A percentile compares a stretch with the other conserved stretches of the same genome.
Evolutionary conservation across 2,797 vertebrate genomes (phyloP).

Genomic region (Toxotes lorentzi): DNA sequence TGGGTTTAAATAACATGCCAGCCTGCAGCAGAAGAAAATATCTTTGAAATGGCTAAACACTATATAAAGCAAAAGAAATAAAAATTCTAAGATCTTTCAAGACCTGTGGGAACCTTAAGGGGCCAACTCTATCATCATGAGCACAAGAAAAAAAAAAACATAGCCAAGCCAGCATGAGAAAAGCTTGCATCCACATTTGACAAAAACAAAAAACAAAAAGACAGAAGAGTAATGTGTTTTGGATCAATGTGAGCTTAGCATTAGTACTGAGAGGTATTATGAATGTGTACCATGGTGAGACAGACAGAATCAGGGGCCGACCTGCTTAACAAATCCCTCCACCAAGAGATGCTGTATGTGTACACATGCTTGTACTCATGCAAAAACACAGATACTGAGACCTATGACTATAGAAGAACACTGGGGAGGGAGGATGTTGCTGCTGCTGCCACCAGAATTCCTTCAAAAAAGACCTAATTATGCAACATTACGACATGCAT

Average conservation of each 20-base stretch:
- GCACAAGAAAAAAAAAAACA: background rate
- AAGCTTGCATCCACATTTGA: conserved; percentile 13
- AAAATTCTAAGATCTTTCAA: background rate
- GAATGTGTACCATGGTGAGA: conserved; percentile 48
- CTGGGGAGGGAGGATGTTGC: conserved; percentile 5
- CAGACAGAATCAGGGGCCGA: conserved; percentile 63
- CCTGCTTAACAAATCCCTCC: conserved; percentile 76
- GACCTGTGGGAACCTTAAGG: background rate
- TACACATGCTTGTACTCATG: conserved; percentile 11
- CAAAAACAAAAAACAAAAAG: conserved; percentile 54
- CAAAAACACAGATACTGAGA: conserved; percentile 3
- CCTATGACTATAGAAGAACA: background rate
- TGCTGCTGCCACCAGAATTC: conserved; percentile 5
- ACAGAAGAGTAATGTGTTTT: conserved; percentile 59
- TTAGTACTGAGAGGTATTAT: conserved; percentile 68
- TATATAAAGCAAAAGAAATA: background rate
- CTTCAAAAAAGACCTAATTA: conserved; percentile 51
- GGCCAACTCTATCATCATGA: background rate
- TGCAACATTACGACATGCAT: conserved; percentile 47
- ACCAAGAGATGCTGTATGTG: conserved; percentile 29
- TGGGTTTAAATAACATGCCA: too few species aligned
- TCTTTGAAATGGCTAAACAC: too few species aligned
- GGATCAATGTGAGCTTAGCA: conserved; percentile 74
- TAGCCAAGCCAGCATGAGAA: background rate
- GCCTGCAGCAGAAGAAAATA: too few species aligned